Conservation (phyloP, 2,113 vertebrate species). For the Astur gentilis region DNA sequence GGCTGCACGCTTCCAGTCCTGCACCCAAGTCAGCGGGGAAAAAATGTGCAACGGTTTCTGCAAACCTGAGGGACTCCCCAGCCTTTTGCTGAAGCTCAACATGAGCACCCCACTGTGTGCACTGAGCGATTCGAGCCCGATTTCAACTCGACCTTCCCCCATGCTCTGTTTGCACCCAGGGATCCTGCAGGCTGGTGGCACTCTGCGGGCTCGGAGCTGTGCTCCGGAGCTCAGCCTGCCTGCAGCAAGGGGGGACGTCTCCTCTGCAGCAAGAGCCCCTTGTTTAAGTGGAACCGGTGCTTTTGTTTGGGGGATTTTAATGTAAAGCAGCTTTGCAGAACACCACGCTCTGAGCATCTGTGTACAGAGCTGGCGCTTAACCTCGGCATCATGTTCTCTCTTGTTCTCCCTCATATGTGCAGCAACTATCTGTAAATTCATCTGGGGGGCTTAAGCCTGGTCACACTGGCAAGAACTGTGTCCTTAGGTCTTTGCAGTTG, state of each 20-base stretch:
- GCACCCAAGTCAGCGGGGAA: neutral
- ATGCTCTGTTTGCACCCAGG: neutral
- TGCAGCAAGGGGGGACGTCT: accelerated
- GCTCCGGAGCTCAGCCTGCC: neutral
- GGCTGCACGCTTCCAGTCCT: neutral
- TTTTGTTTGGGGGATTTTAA: neutral
- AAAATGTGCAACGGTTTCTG: neutral
- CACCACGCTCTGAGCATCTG: neutral
- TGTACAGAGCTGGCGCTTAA: neutral
- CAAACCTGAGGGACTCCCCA: neutral
- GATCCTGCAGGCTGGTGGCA: neutral
- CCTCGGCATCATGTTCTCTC: neutral
- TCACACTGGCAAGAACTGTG: neutral
- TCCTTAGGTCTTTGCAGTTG: neutral
- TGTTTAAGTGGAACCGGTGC: neutral
- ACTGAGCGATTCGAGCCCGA: accelerated
- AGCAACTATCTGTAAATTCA: neutral
- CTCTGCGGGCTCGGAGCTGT: accelerated
- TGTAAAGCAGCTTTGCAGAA: neutral
- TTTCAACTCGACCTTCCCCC: neutral
- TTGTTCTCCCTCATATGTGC: neutral
- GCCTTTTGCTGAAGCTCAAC: neutral
- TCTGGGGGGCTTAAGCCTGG: neutral
- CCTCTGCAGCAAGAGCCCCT: neutral
- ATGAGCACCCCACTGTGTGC: neutral